Percentiles rank a stretch among this genome's conserved stretches.
phyloP scores from a whole-genome alignment of 2,113 vertebrate species.

The Oostethus manadensis region DNA sequence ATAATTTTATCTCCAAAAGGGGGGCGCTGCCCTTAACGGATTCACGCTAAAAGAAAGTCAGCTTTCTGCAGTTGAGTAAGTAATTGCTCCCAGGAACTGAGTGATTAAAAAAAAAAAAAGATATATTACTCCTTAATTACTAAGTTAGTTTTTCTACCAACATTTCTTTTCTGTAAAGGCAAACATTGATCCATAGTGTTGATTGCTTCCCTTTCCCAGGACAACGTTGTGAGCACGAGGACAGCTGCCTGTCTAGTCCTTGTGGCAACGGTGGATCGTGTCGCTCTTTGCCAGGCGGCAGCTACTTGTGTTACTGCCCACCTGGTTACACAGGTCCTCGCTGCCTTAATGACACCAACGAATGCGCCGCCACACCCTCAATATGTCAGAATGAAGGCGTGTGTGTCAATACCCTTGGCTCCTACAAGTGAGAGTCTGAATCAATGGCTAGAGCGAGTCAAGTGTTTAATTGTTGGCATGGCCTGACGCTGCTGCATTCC shows the following conservation, averaged over 20 bases:
- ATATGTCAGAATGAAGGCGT: conserved; percentile 77
- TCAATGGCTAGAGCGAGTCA: background rate
- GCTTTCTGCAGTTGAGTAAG: too few relatives aligned
- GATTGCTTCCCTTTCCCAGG: conserved; percentile 58
- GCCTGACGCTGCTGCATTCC: background rate
- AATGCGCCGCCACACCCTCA: conserved; percentile 67
- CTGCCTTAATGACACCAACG: conserved; percentile 83
- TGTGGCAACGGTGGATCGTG: conserved; percentile 84
- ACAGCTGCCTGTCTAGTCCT: conserved; percentile 83
- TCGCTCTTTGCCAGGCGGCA: conserved; percentile 66
- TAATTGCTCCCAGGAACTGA: too few relatives aligned
- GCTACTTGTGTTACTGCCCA: conserved; percentile 79
- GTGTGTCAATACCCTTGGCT: conserved; percentile 80
- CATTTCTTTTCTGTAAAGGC: too few relatives aligned
- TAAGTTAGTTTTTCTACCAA: too few relatives aligned
- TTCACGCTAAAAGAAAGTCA: too few relatives aligned
- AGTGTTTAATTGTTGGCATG: background rate
- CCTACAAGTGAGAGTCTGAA: conserved; percentile 66
- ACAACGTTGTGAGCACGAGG: conserved; percentile 77
- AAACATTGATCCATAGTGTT: too few relatives aligned
- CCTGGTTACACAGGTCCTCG: conserved; percentile 77
- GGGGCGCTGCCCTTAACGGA: too few relatives aligned
- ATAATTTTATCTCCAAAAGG: too few relatives aligned
- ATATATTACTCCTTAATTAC: too few relatives aligned
- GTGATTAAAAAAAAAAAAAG: too few relatives aligned